Conservation (phyloP, 2,113 vertebrate genomes). For the Poeciliopsis retropinna region DNA sequence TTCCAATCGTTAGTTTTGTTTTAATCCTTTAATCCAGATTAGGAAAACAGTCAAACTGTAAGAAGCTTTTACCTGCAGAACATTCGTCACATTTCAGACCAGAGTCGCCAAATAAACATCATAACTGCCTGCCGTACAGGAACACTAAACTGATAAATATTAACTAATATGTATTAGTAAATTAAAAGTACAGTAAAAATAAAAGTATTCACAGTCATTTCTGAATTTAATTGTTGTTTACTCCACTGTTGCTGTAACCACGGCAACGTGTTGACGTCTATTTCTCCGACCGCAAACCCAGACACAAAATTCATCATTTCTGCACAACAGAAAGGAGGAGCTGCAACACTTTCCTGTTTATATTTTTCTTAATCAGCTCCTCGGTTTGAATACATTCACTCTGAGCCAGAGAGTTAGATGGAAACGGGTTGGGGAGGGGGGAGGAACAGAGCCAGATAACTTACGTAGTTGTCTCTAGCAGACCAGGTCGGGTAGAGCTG, state of each 20-base stretch:
- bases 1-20: background rate
- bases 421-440: background rate
- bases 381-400: constrained; percentile 8
- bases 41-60: too few relatives aligned
- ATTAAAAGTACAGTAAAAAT: background rate
- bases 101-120: background rate
- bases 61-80: too few relatives aligned
- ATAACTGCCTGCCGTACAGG: background rate
- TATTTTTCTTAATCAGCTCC: constrained; percentile 12
- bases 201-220: background rate
- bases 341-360: background rate
- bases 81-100: background rate
- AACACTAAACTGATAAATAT: too few relatives aligned
- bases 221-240: background rate
- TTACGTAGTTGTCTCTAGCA: constrained; percentile 97
- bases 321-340: constrained; percentile 17
- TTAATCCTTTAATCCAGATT: background rate
- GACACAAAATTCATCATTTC: constrained; percentile 5
- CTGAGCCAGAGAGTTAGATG: background rate
- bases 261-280: constrained; percentile 19
- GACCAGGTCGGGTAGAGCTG: constrained; percentile 99
- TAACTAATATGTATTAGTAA: background rate
- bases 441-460: constrained; percentile 13
- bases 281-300: constrained; percentile 11
- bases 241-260: background rate